A percentile compares a stretch with the other conserved stretches of the same genome.
These are phyloP conservation scores for Microctenopoma lineatum DNA, from an alignment of 2,797 vertebrate species.

Conservation along the genomic window DNA sequence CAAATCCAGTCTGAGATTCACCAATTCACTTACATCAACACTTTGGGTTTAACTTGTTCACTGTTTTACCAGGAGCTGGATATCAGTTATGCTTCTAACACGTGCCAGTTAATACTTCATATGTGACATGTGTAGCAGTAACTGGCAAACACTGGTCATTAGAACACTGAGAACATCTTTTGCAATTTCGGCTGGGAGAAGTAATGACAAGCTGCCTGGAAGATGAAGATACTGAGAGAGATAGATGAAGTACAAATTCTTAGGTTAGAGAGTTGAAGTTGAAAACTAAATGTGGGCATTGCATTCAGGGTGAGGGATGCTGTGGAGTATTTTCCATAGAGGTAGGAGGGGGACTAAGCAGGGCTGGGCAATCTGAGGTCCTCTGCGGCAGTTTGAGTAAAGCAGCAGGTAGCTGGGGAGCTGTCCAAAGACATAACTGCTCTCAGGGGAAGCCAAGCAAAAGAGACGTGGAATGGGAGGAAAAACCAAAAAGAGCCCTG, in stretches of 20 bases:
- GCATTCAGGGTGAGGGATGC: conserved; percentile 26
- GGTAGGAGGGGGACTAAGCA: conserved; percentile 29
- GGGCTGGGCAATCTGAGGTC: conserved; percentile 35
- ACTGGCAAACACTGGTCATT: not conserved
- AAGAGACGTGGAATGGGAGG: conserved; percentile 55
- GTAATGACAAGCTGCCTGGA: not conserved
- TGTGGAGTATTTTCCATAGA: conserved; percentile 17
- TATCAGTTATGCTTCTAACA: not conserved
- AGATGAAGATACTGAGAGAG: not conserved
- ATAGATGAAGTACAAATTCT: not conserved
- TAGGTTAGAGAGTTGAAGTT: not conserved
- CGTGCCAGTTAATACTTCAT: not conserved
- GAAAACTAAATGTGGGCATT: not conserved
- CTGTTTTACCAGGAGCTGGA: not conserved
- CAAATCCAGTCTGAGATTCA: not conserved
- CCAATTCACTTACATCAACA: not conserved
- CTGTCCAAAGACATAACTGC: conserved; percentile 74
- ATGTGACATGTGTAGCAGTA: not conserved
- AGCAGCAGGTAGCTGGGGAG: conserved; percentile 81
- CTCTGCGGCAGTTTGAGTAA: conserved; percentile 65
- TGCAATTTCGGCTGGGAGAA: no score
- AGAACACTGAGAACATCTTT: no score
- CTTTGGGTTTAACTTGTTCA: not conserved
- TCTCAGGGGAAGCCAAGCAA: conserved; percentile 77
- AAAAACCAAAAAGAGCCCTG: conserved; percentile 30